Evolutionary conservation across 2,888 invertebrate species (phyloP), one percentile per base, ranked within the genome.

Genomic region (Drosophila helvetica): DNA sequence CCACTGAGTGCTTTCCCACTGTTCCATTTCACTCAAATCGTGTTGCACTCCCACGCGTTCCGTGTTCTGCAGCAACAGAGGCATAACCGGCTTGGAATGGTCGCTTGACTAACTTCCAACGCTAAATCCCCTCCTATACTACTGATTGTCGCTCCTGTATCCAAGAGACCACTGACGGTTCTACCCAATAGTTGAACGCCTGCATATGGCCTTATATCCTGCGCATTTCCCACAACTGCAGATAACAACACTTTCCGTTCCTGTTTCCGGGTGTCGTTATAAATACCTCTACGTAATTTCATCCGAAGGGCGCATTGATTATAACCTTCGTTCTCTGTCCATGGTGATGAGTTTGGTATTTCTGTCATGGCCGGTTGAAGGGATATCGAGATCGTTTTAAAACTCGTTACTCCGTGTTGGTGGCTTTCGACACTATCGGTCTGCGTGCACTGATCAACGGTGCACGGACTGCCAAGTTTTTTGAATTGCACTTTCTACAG

Each of bases 11-110:
- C n/a, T 25, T 71, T 57, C 22, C 51, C 79, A 63, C 0, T 45
- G 50, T 83, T 80, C 62, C 83, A 12, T 25, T 54, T 19, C 68
- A 76, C 83, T 80, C 80, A 63, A 74, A 65, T 27, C 17, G 6
- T 38, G 57, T 25, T 57, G 27, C 76, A 15, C 19, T 71, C 22
- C 64, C 76, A 74, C 9, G 6, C 47, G 80, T 83, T 78, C 57
- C 80, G 22, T n/a, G n/a, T n/a, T 22, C 52, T 27, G 19, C 7
- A 71, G n/a, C n/a, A n/a, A 18, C 19, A 4, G 17, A 33, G 1
- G 33, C 12, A 12, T 22, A 25, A 22, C 25, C 48, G 7, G 7
- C 15, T 25, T 48, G n/a, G n/a, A n/a, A n/a, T 22, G 22, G 48
- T 25, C 15, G 22, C 8, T 3, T 10, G 30, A 10, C 30, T 30